phyloP scores from a whole-genome alignment of 2,888 invertebrate genomes.

The Aphidoletes aphidimyza region DNA sequence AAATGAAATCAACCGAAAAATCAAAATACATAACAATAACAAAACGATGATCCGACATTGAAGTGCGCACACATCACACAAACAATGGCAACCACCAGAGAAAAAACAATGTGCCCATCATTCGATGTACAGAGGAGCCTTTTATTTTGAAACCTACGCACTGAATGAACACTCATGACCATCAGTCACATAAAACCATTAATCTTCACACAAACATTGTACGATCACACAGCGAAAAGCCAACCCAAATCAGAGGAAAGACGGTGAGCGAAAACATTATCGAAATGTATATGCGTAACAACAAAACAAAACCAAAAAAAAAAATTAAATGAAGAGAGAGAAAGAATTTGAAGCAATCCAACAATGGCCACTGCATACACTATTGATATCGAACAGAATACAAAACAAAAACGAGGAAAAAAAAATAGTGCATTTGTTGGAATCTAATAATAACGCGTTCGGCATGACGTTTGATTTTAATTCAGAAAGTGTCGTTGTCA shows the following conservation, averaged over 20 bases:
- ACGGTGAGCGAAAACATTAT: not conserved
- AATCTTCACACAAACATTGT: conserved; percentile 21
- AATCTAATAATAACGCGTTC: conserved; percentile 17
- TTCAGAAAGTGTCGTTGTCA: conserved; percentile 3
- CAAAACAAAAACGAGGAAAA: not conserved
- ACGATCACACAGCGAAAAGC: not conserved
- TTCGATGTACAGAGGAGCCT: not conserved
- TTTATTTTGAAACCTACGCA: not conserved
- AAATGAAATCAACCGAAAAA: not conserved
- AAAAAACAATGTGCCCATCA: not conserved
- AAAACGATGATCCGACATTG: conserved; percentile 25
- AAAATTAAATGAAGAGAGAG: not conserved
- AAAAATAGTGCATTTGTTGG: conserved; percentile 9
- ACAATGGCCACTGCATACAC: not conserved
- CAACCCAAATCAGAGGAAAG: not conserved
- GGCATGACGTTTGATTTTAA: not conserved
- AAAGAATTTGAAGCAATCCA: not conserved
- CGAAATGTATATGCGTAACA: too few relatives aligned
- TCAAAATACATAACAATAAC: not conserved
- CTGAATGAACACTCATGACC: conserved; percentile 22
- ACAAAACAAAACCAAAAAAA: not conserved
- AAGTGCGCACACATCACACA: not conserved
- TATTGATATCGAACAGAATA: not conserved
- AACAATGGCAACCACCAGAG: not conserved
- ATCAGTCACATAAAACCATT: conserved; percentile 36